These are phyloP conservation scores for Ciconia boyciana DNA, from an alignment of 2,113 vertebrate genomes.

Conservation along the genomic window DNA sequence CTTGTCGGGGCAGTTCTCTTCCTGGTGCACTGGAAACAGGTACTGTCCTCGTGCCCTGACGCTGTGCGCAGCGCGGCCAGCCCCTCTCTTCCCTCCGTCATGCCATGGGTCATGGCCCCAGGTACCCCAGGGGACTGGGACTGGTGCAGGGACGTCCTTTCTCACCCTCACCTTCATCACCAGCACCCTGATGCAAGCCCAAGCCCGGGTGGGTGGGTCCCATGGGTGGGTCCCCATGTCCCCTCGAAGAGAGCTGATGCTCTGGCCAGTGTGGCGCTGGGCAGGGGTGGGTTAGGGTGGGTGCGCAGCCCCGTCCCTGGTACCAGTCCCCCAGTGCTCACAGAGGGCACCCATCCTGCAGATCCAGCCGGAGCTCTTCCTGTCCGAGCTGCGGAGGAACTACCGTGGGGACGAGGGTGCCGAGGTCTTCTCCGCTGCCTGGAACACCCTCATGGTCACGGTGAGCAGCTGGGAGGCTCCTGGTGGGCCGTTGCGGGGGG, in stretches of 20 bases:
- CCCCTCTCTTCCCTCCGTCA: background rate
- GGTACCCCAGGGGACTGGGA: background rate
- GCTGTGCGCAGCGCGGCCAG: rapidly evolving
- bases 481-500: background rate
- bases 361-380: conserved; percentile 40
- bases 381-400: conserved; percentile 6
- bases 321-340: background rate
- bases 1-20: conserved; percentile 22
- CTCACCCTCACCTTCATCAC: background rate
- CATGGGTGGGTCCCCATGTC: background rate
- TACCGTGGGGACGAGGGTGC: conserved; percentile 47
- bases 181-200: background rate
- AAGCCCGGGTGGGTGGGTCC: background rate
- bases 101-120: too few relatives aligned
- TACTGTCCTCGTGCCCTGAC: background rate
- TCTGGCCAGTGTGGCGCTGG: background rate
- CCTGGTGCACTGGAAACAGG: conserved; percentile 59
- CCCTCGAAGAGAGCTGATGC: background rate
- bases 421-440: conserved; percentile 53
- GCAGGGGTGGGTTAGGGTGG: background rate
- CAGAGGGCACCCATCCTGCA: background rate
- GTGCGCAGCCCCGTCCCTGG: background rate
- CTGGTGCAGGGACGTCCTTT: rapidly evolving
- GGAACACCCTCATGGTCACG: conserved; percentile 66
- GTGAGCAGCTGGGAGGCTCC: background rate